Evolutionary conservation across 2,797 vertebrate species (phyloP), one percentile per base, ranked within the genome.

Genomic region (Hephaestus fuliginosus): DNA sequence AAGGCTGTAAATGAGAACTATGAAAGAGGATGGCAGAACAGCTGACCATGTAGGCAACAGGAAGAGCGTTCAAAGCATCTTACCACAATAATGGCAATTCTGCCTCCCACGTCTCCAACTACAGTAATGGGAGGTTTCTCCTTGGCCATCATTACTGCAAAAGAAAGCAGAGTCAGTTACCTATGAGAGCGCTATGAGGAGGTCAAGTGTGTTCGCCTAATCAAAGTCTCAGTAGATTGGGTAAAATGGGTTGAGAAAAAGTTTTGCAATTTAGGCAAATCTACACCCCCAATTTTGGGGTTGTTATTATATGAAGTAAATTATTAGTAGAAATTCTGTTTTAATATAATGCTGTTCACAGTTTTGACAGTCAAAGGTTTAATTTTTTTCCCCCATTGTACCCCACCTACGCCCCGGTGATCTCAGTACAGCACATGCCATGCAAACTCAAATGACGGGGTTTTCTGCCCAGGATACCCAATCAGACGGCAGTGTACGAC

Each of bases 61-160:
- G 74, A 5, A 41, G 33, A 7, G 8, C 25, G 15, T 57, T 60
- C 10, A 14, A 12, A 70, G 13, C 30, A 33, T 89, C 97, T 86
- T 96, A 99, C 98, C 94, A 99, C 97, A 73, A 99, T 98, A 84
- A 99, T 99, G 52, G 98, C 97, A 68, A 99, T 99, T 89, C 98
- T 96, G 79, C 98, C 98, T 77, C 98, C 98, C 17, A 99, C 98
- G 0, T 99, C 98, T 93, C 98, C 98, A 0, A 99, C 98, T 36
- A 99, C 98, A 12, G 97, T 99, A 73, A 99, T 99, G 0, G 98
- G 98, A 0, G 98, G 98, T 82, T 99, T 99, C 94, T 99, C 98
- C 89, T 99, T 99, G 90, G 98, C 97, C 96, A 99, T 99, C 98
- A 99, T 98, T 90, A 98, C 98, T 99, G 90, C 46, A 78, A 83